Base-by-base conservation (phyloP, 2,888 invertebrate species). In the Colletes collaris region DNA sequence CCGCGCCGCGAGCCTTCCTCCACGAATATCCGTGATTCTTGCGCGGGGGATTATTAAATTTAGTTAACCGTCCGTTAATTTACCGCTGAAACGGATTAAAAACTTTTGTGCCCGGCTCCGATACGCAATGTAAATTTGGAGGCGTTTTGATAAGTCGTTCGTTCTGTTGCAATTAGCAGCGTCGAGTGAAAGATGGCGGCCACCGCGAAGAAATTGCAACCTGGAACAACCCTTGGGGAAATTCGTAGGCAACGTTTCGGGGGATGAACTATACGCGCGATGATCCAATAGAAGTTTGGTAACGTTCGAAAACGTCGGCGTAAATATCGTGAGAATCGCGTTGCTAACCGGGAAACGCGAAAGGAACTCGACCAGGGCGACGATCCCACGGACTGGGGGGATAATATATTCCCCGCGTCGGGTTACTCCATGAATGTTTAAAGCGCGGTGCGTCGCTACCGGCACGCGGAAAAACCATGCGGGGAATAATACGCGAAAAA, bases 341-440 rank as follows among this genome's bases (percentile, higher is more conserved):
- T 16, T 59, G 16, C 19, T 0, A 16, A 5, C n/a, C 16, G 6
- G 3, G 4, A 6, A 59, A 16, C 8, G 44, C 7, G 2, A 73
- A 62, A 40, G 27, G 40, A 44, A 50, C 49, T 6, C n/a, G 19
- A 65, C 52, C 13, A 52, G 53, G 50, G 37, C 13, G 46, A 53
- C 67, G 52, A 60, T 52, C 27, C 65, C 60, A 44, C 46, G 13
- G 62, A 52, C 13, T 16, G 16, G 16, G 62, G 66, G 44, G 60
- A 62, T 72, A 66, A 72, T 71, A 72, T 71, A 53, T 66, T 44
- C 49, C 19, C 37, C 16, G 72, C 40, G 59, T 65, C 60, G 10
- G 10, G 49, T 13, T 35, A 6, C 40, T 44, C 62, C 67, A 56
- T 56, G 73, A 67, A 76, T 62, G 66, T 58, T 74, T 73, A 52